Conservation (phyloP, 2,888 invertebrate species). For the Adelphocoris suturalis region DNA sequence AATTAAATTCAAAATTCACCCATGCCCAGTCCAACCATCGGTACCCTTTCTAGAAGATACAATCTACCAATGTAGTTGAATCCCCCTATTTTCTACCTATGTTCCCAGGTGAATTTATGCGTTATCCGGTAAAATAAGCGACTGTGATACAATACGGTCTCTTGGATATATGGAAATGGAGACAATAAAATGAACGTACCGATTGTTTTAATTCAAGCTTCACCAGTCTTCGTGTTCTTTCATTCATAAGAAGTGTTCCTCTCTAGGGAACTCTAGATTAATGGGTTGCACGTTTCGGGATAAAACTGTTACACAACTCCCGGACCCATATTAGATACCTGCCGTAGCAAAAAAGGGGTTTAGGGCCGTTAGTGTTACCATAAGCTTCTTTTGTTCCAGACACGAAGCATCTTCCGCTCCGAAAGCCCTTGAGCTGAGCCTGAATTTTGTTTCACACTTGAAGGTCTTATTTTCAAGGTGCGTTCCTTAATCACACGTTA, state of each 20-base stretch:
- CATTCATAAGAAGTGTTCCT: background rate
- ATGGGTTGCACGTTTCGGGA: slow-evolving; percentile 32
- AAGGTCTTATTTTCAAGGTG: background rate
- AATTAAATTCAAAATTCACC: too few species aligned
- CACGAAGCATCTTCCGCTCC: slow-evolving; percentile 55
- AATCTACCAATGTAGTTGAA: too few species aligned
- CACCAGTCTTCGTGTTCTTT: background rate
- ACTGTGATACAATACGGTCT: too few species aligned
- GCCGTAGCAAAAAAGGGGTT: slow-evolving; percentile 43
- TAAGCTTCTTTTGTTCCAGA: slow-evolving; percentile 58
- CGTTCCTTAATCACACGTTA: background rate
- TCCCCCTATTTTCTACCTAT: too few species aligned
- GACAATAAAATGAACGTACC: too few species aligned
- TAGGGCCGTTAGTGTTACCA: slow-evolving; percentile 49
- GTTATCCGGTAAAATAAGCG: too few species aligned
- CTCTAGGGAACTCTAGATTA: slow-evolving; percentile 9
- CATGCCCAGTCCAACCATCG: too few species aligned
- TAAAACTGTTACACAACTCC: slow-evolving; percentile 37
- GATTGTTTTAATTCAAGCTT: too few species aligned
- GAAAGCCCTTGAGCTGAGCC: slow-evolving; percentile 45
- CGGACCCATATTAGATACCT: slow-evolving; percentile 44
- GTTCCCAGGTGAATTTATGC: too few species aligned
- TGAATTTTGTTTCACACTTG: slow-evolving; percentile 58
- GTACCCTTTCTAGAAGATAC: too few species aligned
- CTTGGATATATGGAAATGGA: too few species aligned